These are phyloP conservation scores for Catharus ustulatus DNA, from an alignment of 2,797 vertebrate species.

Conservation along the genomic window DNA sequence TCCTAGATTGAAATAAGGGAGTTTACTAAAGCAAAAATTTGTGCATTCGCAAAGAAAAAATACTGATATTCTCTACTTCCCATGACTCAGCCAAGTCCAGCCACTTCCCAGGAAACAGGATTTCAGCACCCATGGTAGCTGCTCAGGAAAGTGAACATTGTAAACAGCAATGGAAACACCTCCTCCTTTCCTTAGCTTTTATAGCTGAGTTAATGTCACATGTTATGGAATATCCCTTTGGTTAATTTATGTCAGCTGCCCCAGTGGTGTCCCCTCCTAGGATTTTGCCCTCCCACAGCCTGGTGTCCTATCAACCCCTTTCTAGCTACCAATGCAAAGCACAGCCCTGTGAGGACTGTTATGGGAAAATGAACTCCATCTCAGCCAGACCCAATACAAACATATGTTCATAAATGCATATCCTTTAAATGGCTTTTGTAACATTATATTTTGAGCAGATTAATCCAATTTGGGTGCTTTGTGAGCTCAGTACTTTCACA, in stretches of 20 bases:
- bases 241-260: not conserved
- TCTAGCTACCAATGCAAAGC: not conserved
- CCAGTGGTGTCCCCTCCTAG: not conserved
- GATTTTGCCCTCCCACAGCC: not conserved
- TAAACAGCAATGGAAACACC: not conserved
- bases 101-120: not conserved
- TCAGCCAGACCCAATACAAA: not conserved
- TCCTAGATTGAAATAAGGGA: not conserved
- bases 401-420: slow-evolving; percentile 11
- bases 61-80: not conserved
- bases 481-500: not conserved
- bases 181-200: not conserved
- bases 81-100: not conserved
- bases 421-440: slow-evolving; percentile 12
- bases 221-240: not conserved
- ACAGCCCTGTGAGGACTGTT: not conserved
- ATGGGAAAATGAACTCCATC: not conserved
- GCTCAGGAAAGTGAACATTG: not conserved
- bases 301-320: not conserved
- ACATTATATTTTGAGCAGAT: slow-evolving; percentile 24
- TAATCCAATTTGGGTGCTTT: slow-evolving; percentile 40
- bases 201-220: not conserved
- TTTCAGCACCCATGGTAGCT: not conserved
- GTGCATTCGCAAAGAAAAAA: not conserved
- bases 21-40: not conserved